Evolutionary conservation across 2,113 vertebrate genomes (phyloP).

Genomic region (Oncorhynchus gorbuscha): DNA sequence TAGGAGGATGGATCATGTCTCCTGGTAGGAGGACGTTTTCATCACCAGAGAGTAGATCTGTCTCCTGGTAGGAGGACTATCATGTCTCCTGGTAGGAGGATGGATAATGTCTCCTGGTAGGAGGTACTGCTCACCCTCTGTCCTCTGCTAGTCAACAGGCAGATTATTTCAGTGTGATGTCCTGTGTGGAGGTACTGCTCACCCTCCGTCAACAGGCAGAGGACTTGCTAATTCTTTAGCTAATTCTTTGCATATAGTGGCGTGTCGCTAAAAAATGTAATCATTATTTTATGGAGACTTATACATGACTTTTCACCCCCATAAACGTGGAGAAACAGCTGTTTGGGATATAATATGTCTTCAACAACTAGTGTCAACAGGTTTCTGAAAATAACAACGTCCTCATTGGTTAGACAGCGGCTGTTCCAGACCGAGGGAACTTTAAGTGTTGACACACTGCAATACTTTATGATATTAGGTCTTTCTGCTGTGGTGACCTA

Average conservation of each 20-base stretch:
- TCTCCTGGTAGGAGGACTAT: too few species aligned
- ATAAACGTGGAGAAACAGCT: constrained; percentile 65
- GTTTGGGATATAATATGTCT: constrained; percentile 63
- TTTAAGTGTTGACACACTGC: constrained; percentile 65
- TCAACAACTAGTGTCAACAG: constrained; percentile 73
- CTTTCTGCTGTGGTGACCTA: constrained; percentile 54
- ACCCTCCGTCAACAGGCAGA: too few species aligned
- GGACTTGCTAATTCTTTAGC: not conserved
- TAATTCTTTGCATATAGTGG: constrained; percentile 63
- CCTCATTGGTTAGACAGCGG: constrained; percentile 81
- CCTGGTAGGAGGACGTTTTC: too few species aligned
- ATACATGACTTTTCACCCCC: constrained; percentile 26
- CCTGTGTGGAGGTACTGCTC: too few species aligned
- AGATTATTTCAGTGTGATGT: too few species aligned
- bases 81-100: too few species aligned
- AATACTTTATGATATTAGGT: constrained; percentile 69
- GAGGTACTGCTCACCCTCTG: too few species aligned
- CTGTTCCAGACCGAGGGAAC: constrained; percentile 77
- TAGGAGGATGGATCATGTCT: too few species aligned
- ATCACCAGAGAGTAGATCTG: too few species aligned
- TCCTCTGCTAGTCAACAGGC: too few species aligned
- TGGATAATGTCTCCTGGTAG: too few species aligned
- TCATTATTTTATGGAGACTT: constrained; percentile 49
- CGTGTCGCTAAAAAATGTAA: constrained; percentile 54
- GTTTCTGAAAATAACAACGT: constrained; percentile 82